phyloP scores from a whole-genome alignment of 2,888 invertebrate species.

The Parochlus steinenii region DNA sequence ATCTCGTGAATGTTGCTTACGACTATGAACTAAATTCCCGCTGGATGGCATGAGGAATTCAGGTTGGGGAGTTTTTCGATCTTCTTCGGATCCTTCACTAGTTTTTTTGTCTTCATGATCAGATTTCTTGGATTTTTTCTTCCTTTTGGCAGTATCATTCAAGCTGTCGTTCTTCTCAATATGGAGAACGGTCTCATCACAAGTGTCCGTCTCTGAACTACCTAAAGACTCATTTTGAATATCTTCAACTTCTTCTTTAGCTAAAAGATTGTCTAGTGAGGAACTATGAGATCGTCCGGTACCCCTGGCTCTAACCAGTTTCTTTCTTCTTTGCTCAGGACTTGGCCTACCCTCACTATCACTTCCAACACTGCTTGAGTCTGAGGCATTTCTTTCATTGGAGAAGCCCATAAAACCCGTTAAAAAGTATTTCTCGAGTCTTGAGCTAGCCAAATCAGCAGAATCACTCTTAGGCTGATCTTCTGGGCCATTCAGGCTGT shows the following conservation, averaged over 20 bases:
- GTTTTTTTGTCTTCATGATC: slow-evolving; percentile 27
- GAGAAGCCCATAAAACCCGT: slow-evolving; percentile 73
- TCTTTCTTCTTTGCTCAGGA: slow-evolving; percentile 69
- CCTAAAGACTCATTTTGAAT: slow-evolving; percentile 39
- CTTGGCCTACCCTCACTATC: slow-evolving; percentile 80
- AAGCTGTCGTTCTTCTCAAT: slow-evolving; percentile 57
- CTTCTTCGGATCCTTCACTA: slow-evolving; percentile 42
- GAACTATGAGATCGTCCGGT: slow-evolving; percentile 70
- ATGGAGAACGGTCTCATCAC: slow-evolving; percentile 44
- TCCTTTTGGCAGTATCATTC: slow-evolving; percentile 68
- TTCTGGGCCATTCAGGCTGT: slow-evolving; percentile 48
- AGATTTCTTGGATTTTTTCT: slow-evolving; percentile 60
- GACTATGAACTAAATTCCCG: slow-evolving; percentile 42
- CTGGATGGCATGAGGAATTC: slow-evolving; percentile 39
- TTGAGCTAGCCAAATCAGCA: slow-evolving; percentile 63
- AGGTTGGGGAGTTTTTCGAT: slow-evolving; percentile 50
- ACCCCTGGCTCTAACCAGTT: slow-evolving; percentile 63
- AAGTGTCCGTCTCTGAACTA: slow-evolving; percentile 54
- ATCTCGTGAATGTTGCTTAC: slow-evolving; percentile 70
- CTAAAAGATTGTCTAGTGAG: slow-evolving; percentile 59
- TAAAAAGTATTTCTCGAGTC: slow-evolving; percentile 78
- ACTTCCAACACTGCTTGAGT: slow-evolving; percentile 75
- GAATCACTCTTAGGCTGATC: slow-evolving; percentile 40
- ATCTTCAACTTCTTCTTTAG: slow-evolving; percentile 40
- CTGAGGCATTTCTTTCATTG: slow-evolving; percentile 54